A percentile compares a stretch with the other conserved stretches of the same genome.
Evolutionary conservation across 2,888 invertebrate species (phyloP).

Genomic region (Eupithecia insigniata): DNA sequence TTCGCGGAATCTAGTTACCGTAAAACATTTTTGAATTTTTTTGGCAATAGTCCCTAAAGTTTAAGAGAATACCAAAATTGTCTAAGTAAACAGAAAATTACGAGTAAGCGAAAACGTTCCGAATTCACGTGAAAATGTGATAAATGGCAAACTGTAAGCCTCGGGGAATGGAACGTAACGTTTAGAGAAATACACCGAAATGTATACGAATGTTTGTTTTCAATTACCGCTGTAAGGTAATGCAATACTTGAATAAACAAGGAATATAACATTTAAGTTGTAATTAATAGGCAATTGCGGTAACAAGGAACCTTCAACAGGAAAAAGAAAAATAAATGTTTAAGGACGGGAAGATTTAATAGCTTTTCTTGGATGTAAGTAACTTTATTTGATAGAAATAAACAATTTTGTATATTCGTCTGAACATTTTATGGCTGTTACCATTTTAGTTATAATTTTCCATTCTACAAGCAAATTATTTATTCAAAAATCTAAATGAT

Average conservation of each 20-base stretch:
- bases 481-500: conserved; percentile 8
- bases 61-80: conserved; percentile 5
- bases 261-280: background rate
- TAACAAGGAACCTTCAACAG: background rate
- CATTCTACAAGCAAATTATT: background rate
- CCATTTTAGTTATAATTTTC: background rate
- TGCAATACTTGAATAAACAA: background rate
- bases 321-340: background rate
- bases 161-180: conserved; percentile 10
- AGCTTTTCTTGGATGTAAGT: background rate
- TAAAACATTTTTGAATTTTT: background rate
- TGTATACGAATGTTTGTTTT: conserved; percentile 24
- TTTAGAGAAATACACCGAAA: conserved; percentile 23
- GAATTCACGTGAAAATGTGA: conserved; percentile 23
- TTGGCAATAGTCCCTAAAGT: background rate
- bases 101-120: conserved; percentile 23
- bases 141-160: conserved; percentile 28
- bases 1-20: background rate
- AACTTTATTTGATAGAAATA: background rate
- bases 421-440: background rate
- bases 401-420: background rate
- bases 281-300: background rate
- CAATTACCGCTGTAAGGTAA: conserved; percentile 16
- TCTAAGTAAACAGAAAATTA: conserved; percentile 16
- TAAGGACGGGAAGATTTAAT: background rate